Conservation (phyloP, 2,797 vertebrate genomes). For the Apogon talboti region DNA sequence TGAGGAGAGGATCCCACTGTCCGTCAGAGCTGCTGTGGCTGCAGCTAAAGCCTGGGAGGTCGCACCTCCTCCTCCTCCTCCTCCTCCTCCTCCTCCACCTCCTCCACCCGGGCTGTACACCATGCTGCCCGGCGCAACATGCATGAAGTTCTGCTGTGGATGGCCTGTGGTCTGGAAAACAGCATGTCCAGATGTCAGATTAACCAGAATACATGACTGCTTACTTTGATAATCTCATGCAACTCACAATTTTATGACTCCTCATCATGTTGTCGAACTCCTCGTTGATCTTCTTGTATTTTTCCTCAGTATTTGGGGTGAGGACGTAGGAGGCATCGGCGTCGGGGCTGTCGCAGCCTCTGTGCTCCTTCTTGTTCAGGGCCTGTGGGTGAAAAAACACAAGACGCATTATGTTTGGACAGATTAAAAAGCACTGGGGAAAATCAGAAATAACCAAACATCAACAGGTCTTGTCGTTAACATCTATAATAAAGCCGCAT, state of each 20-base stretch:
- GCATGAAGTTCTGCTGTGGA: conserved; percentile 93
- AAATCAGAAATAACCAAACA: conserved; percentile 81
- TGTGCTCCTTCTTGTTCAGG: conserved; percentile 97
- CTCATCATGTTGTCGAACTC: conserved; percentile 99
- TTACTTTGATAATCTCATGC: neutral
- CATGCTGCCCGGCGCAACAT: conserved; percentile 85
- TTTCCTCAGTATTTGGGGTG: conserved; percentile 95
- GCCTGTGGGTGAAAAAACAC: conserved; percentile 87
- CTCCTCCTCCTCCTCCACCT: conserved; percentile 65
- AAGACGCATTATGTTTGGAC: neutral
- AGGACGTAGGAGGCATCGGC: conserved; percentile 92
- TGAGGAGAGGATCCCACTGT: conserved; percentile 88
- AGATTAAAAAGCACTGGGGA: conserved; percentile 84
- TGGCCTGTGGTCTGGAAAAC: conserved; percentile 85
- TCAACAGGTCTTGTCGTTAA: conserved; percentile 1
- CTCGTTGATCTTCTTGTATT: conserved; percentile 99
- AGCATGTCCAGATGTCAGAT: neutral
- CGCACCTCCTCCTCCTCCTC: conserved; percentile 79
- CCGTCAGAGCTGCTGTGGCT: conserved; percentile 86
- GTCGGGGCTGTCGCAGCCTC: conserved; percentile 96
- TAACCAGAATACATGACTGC: too few species aligned
- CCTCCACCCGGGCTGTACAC: conserved; percentile 80
- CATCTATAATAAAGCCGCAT: conserved; percentile 1
- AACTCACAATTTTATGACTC: conserved; percentile 94
- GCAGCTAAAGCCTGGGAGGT: conserved; percentile 87